These are phyloP conservation scores for Lapara coniferarum DNA, from an alignment of 2,888 invertebrate genomes.

Conservation along the genomic window DNA sequence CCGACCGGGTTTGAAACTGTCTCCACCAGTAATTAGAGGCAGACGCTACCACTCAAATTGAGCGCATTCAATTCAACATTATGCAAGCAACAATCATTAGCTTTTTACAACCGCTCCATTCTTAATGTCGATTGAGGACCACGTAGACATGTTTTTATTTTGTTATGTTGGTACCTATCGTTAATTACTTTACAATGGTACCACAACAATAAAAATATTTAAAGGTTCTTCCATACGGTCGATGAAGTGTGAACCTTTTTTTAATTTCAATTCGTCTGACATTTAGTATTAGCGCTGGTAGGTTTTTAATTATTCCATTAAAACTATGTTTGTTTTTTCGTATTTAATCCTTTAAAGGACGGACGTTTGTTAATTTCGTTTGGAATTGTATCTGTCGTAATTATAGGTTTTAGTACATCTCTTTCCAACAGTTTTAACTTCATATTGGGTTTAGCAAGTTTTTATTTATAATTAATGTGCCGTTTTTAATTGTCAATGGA, in stretches of 20 bases:
- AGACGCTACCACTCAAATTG: constrained; percentile 40
- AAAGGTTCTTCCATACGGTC: constrained; percentile 26
- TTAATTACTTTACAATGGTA: constrained; percentile 37
- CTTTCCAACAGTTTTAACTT: neutral
- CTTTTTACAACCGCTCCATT: constrained; percentile 47
- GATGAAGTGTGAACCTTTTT: constrained; percentile 34
- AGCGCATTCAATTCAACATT: constrained; percentile 51
- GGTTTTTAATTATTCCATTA: constrained; percentile 22
- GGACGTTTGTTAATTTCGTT: constrained; percentile 15
- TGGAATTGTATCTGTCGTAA: constrained; percentile 17
- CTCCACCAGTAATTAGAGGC: constrained; percentile 42
- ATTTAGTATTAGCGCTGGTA: constrained; percentile 16
- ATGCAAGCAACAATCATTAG: constrained; percentile 49
- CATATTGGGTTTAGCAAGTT: constrained; percentile 7
- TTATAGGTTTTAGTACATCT: constrained; percentile 10
- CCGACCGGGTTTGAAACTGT: constrained; percentile 1
- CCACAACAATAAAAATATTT: constrained; percentile 32
- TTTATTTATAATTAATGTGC: neutral
- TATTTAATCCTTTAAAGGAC: constrained; percentile 1
- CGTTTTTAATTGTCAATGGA: neutral
- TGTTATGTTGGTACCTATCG: constrained; percentile 29
- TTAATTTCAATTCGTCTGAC: constrained; percentile 2
- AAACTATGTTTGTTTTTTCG: neutral
- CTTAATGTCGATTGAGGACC: constrained; percentile 41
- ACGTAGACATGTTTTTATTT: constrained; percentile 37